phyloP scores from a whole-genome alignment of 2,797 vertebrate genomes.

The Falco novaeseelandiae region DNA sequence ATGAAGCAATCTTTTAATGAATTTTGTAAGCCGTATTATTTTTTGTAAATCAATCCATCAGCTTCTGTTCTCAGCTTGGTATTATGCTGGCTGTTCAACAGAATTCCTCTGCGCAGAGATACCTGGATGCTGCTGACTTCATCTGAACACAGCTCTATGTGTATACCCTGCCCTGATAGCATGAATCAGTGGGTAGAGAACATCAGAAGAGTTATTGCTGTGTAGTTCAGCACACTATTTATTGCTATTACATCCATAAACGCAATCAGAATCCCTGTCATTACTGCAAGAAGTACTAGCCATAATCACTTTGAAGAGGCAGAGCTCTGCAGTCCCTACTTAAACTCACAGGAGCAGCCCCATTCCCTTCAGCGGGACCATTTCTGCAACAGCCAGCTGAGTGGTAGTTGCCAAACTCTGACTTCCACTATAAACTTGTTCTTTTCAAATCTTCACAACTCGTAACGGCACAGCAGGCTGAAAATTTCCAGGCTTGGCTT shows the following conservation, averaged over 20 bases:
- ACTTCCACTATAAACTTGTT: neutral
- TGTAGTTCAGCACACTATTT: neutral
- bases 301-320: neutral
- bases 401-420: neutral
- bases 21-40: neutral
- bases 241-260: conserved; percentile 6
- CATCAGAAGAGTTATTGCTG: neutral
- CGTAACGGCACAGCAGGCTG: neutral
- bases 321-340: neutral
- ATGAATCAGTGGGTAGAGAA: neutral
- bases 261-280: neutral
- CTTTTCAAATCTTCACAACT: neutral
- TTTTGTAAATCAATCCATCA: neutral
- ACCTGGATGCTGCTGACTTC: neutral
- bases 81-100: neutral
- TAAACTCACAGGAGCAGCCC: neutral
- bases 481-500: neutral
- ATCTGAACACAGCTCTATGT: neutral
- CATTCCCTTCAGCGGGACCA: neutral
- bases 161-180: neutral
- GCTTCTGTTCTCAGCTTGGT: neutral
- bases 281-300: neutral
- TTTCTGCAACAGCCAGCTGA: neutral
- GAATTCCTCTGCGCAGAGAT: neutral
- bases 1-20: neutral